Conservation (phyloP, 2,888 invertebrate species). For the Drosophila algonquin region DNA sequence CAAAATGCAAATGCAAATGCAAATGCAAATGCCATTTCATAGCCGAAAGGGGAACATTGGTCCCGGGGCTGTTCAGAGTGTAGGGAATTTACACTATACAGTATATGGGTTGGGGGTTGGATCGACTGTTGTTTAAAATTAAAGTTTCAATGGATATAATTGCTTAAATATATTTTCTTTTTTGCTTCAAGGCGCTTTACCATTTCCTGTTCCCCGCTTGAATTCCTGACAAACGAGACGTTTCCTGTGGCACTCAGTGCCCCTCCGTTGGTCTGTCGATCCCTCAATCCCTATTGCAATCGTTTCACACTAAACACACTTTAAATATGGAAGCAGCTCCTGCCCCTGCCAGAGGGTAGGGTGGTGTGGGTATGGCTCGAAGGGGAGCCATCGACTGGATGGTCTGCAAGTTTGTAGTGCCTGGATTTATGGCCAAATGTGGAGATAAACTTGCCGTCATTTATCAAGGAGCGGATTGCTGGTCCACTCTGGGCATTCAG, state of each 20-base stretch:
- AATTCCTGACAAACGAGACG: constrained; percentile 35
- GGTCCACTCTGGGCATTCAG: constrained; percentile 22
- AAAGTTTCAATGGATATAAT: neutral
- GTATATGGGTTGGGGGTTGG: neutral
- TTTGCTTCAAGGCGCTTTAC: constrained; percentile 3
- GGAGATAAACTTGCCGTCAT: constrained; percentile 77
- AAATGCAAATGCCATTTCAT: constrained; percentile 37
- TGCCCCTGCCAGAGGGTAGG: neutral
- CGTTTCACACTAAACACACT: constrained; percentile 42
- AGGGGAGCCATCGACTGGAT: constrained; percentile 37
- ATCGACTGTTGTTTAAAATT: constrained; percentile 8
- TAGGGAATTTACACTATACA: too few relatives aligned
- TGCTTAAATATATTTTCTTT: neutral
- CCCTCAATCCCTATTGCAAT: constrained; percentile 32
- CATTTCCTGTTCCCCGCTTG: constrained; percentile 10
- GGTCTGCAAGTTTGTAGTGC: constrained; percentile 72
- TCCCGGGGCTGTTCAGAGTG: neutral
- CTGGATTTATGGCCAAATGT: constrained; percentile 69
- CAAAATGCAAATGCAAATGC: constrained; percentile 56
- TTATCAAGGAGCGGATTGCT: constrained; percentile 67
- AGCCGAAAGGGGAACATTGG: neutral
- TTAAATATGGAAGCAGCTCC: constrained; percentile 27
- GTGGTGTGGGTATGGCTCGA: neutral
- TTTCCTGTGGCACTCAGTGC: constrained; percentile 26
- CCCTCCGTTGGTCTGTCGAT: too few relatives aligned